Percentiles rank a stretch among this genome's conserved stretches.
These are phyloP conservation scores for Campylomormyrus tamandua DNA, from an alignment of 2,113 vertebrate genomes.

Conservation along the genomic window DNA sequence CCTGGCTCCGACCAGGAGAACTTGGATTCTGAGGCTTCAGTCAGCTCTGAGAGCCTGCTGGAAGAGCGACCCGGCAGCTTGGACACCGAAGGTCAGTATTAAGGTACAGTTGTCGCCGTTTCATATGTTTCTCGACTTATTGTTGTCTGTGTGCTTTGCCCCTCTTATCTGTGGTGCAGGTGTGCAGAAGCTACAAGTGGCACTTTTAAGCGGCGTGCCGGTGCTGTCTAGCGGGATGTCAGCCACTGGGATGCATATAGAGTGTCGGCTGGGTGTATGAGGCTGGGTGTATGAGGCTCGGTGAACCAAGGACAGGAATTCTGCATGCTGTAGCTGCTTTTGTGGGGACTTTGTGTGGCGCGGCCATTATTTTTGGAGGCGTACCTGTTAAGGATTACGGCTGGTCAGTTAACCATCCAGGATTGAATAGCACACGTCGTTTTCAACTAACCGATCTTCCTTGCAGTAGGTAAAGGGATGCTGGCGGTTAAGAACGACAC, in stretches of 20 bases:
- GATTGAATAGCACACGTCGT: background rate
- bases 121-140: constrained; percentile 18
- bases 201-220: constrained; percentile 47
- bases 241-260: constrained; percentile 17
- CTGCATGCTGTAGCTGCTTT: background rate
- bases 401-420: background rate
- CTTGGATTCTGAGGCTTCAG: constrained; percentile 81
- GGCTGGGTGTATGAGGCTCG: background rate
- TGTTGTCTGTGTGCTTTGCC: constrained; percentile 43
- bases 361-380: background rate
- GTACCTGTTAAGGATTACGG: background rate
- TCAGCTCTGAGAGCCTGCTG: constrained; percentile 88
- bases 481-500: constrained; percentile 33
- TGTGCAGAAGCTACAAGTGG: constrained; percentile 57
- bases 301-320: background rate
- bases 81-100: constrained; percentile 82
- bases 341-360: background rate
- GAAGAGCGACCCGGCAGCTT: constrained; percentile 65
- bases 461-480: constrained; percentile 37
- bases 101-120: constrained; percentile 47
- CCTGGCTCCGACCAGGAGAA: constrained; percentile 91
- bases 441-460: background rate
- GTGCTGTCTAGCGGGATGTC: constrained; percentile 63
- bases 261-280: background rate
- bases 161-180: constrained; percentile 63